Base-by-base conservation (phyloP, 1,140 invertebrate species). In the Halyomorpha halys region DNA sequence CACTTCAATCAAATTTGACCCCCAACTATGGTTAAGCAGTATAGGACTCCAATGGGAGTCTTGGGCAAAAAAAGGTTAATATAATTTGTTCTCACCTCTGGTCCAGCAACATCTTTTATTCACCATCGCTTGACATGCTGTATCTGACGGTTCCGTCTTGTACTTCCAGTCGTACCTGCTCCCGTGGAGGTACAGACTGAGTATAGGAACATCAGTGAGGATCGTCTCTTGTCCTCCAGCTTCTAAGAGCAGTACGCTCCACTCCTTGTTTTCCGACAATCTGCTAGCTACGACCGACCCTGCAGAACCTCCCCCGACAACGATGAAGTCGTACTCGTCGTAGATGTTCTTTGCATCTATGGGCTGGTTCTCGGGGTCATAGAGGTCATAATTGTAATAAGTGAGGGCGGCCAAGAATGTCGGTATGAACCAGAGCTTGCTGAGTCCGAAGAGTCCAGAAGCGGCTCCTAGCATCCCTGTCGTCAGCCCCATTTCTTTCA, bases 101-200 rank as follows among this genome's bases (percentile, higher is more conserved):
- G 89, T 91, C 89, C 89, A 91, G 68, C 83, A 85, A 71, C 89
- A 90, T 44, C 89, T 78, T 44, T 83, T 82, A 71, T 89, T 87
- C 47, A 82, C 78, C 87, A 90, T 90, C 0, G 87, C 89, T 72
- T 87, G 87, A 67, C 91, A 93, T 0, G 91, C 90, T 0, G 88
- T 82, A 25, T 84, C 76, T 72, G 92, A 89, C 0, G 91, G 87
- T 70, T 92, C 87, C 0, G 92, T 89, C 78, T 86, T 81, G 74
- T 94, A 95, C 71, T 90, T 87, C 94, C 94, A 97, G 75, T 97
- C 93, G 67, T 65, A 69, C 76, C 89, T 89, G 70, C 90, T 94
- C 66, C 91, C 90, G 73, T 94, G 91, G 53, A 95, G 77, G 70
- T 90, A 92, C 4, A 92, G 74, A 18, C 90, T 92, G 0, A 92